Evolutionary conservation across 2,888 invertebrate species (phyloP), one percentile per base, ranked within the genome.

Genomic region (Bombylius major): DNA sequence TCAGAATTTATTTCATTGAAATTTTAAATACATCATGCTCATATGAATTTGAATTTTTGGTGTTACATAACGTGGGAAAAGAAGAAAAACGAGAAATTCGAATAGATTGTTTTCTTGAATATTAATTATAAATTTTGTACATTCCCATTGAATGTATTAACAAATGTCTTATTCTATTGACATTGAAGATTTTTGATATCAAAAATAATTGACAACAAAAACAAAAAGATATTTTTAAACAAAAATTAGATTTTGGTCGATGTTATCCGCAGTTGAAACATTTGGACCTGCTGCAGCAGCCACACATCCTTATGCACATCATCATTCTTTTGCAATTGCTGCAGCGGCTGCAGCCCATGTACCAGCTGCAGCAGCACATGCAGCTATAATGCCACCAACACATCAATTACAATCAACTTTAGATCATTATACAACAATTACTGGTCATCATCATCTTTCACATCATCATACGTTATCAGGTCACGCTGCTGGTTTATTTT

Each of bases 251-350:
- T 47, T 23, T 23, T 23, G 23, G 60, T 58, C 65, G 65, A 67
- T 67, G 67, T 64, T 65, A 65, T 67, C 66, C 59, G 65, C 67
- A 61, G 66, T 66, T 63, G 66, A 66, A 56, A 65, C 62, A 61
- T 66, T 65, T 61, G 63, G 65, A 58, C 59, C 66, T 58, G 62
- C 63, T 58, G 64, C 64, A 59, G 63, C 65, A 58, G 63, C 55
- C 13, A 51, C 55, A 13, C 51, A 51, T 36, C 55, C 47, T 34
- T 63, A 63, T 63, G 62, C 59, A 56, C 65, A 63, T 59, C 65
- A 64, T 53, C 62, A 61, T 61, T 63, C 60, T 50, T 66, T 65
- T 63, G 63, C 66, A 59, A 61, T 66, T 61, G 65, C 64, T 61
- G 64, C 64, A 62, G 64, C 64, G 59, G 62, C 63, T 59, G 62